phyloP scores from a whole-genome alignment of 1,140 invertebrate species.

The Ptiloglossa arizonensis region DNA sequence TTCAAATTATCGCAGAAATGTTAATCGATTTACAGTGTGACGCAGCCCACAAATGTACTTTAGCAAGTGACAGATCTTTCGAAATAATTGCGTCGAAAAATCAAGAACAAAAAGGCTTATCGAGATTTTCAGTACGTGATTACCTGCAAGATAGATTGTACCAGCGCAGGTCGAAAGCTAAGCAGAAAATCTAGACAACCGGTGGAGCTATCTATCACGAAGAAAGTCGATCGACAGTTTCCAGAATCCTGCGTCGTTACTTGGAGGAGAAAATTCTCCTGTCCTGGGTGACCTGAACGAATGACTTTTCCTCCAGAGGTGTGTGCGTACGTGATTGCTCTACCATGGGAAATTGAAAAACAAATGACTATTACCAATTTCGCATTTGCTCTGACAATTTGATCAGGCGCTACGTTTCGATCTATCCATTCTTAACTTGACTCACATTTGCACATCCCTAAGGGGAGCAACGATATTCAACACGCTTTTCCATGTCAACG shows the following conservation, averaged over 20 bases:
- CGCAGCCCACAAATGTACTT: neutral
- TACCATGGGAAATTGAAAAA: constrained; percentile 53
- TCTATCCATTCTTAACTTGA: constrained; percentile 8
- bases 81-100: neutral
- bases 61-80: too few species aligned
- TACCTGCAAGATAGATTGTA: constrained; percentile 23
- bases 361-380: constrained; percentile 45
- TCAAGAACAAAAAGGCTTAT: neutral
- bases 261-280: constrained; percentile 17
- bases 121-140: constrained; percentile 26
- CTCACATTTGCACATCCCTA: constrained; percentile 11
- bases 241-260: constrained; percentile 32
- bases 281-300: constrained; percentile 16
- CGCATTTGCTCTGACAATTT: constrained; percentile 46
- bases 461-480: neutral
- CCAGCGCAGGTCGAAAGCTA: constrained; percentile 3
- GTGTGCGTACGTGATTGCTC: neutral
- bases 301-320: constrained; percentile 2
- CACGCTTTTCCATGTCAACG: neutral
- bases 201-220: constrained; percentile 53
- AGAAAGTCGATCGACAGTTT: constrained; percentile 35
- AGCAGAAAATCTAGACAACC: constrained; percentile 48
- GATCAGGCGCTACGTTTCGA: constrained; percentile 2
- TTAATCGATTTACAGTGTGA: too few species aligned
- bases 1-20: neutral